Evolutionary conservation across 2,113 vertebrate genomes (phyloP).

Genomic region (Gobio gobio): DNA sequence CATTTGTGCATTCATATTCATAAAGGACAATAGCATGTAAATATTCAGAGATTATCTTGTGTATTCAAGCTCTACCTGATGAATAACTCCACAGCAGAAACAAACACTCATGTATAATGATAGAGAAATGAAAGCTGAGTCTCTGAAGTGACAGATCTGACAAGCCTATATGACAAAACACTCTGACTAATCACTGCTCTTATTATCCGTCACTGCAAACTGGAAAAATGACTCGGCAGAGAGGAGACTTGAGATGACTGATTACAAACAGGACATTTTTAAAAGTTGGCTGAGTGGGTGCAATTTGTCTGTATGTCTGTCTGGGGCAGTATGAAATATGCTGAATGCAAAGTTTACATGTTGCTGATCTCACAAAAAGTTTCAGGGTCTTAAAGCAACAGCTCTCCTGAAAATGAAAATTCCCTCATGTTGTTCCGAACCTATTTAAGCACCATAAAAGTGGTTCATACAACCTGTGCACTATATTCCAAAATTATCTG

Average conservation of each 20-base stretch:
- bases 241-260: background rate
- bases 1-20: background rate
- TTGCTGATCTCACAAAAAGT: background rate
- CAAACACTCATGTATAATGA: background rate
- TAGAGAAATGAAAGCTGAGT: conserved; percentile 5
- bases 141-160: background rate
- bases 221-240: background rate
- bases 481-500: background rate
- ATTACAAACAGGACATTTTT: conserved; percentile 15
- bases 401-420: background rate
- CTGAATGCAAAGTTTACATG: background rate
- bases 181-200: conserved; percentile 25
- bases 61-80: background rate
- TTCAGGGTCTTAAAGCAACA: background rate
- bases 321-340: background rate
- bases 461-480: background rate
- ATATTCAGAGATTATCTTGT: background rate
- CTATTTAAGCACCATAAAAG: background rate
- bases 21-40: background rate
- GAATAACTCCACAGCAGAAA: background rate
- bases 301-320: background rate
- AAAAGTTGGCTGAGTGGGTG: background rate
- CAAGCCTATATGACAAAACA: background rate
- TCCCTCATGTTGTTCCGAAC: background rate
- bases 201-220: conserved; percentile 9